Conservation (phyloP, 2,888 invertebrate species). For the Pachliopta kotzebuea region DNA sequence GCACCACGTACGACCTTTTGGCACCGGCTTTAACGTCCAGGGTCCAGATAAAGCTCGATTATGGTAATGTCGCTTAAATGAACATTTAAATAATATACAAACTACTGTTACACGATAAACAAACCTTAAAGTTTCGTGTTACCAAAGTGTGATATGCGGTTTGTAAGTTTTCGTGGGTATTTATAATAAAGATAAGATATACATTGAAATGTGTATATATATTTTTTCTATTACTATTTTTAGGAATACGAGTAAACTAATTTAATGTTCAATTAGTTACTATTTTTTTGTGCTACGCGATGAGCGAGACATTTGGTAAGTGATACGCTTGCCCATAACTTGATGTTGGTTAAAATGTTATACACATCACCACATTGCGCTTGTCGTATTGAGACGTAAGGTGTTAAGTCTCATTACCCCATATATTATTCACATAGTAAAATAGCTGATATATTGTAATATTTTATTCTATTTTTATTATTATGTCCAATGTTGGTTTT, state of each 20-base stretch:
- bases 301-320: too few species aligned
- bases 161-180: neutral
- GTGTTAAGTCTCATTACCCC: too few species aligned
- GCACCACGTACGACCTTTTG: conserved; percentile 29
- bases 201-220: neutral
- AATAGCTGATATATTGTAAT: too few species aligned
- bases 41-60: conserved; percentile 31
- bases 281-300: too few species aligned
- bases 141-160: neutral
- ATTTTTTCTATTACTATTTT: neutral
- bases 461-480: too few species aligned
- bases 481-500: too few species aligned
- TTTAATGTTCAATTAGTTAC: neutral
- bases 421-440: too few species aligned
- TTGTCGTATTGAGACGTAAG: too few species aligned
- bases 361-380: too few species aligned
- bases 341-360: too few species aligned
- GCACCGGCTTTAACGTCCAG: conserved; percentile 27
- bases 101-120: conserved; percentile 4
- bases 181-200: neutral
- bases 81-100: conserved; percentile 7
- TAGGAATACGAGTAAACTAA: neutral
- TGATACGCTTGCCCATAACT: too few species aligned
- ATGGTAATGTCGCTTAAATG: conserved; percentile 17
- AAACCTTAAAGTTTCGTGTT: neutral